These are phyloP conservation scores for Dromococcyx pavoninus DNA, from an alignment of 2,797 vertebrate genomes.

Conservation along the genomic window DNA sequence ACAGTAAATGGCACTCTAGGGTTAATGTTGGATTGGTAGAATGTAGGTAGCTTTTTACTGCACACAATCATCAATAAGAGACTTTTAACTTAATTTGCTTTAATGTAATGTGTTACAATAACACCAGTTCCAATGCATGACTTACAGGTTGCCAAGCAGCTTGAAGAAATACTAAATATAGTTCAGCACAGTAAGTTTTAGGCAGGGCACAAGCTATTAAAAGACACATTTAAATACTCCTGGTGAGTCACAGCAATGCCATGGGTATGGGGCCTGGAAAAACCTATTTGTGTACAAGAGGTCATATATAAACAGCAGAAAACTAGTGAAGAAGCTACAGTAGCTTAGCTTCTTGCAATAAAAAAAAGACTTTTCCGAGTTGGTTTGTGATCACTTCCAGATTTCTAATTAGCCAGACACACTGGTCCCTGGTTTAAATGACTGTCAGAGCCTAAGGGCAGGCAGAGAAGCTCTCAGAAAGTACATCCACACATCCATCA, in stretches of 20 bases:
- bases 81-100: neutral
- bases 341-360: neutral
- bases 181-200: neutral
- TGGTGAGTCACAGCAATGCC: neutral
- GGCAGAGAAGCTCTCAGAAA: neutral
- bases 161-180: slow-evolving; percentile 32
- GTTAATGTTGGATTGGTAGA: neutral
- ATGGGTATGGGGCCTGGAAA: neutral
- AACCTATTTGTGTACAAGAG: neutral
- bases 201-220: slow-evolving; percentile 13
- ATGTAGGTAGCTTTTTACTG: neutral
- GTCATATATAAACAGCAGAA: neutral
- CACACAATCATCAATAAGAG: neutral
- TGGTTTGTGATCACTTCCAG: neutral
- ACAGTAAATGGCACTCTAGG: neutral
- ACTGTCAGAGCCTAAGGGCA: neutral
- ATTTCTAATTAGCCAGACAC: slow-evolving; percentile 16
- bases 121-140: neutral
- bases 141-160: neutral
- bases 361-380: neutral
- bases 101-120: neutral
- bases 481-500: neutral
- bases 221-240: neutral
- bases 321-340: neutral
- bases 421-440: neutral